Percentiles rank a stretch among this genome's conserved stretches.
phyloP scores from a whole-genome alignment of 2,888 invertebrate species.

The Monopis laevigella region DNA sequence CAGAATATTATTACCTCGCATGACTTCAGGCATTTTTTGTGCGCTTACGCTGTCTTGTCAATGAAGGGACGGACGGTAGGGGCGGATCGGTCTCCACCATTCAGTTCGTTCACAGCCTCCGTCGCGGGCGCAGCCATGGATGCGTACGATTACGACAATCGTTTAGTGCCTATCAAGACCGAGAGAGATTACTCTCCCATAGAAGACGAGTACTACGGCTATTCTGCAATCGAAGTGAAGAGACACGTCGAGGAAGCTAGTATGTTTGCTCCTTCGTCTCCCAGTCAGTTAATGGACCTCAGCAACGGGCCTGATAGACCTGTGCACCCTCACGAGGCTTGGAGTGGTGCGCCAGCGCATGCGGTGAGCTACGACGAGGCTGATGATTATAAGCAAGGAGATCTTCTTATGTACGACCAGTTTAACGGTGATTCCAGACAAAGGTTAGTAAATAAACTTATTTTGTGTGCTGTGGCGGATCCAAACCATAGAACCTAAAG shows the following conservation, averaged over 20 bases:
- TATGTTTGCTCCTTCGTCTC: slow-evolving; percentile 44
- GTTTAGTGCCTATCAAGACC: slow-evolving; percentile 42
- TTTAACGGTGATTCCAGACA: slow-evolving; percentile 38
- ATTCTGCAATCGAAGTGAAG: slow-evolving; percentile 44
- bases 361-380: slow-evolving; percentile 31
- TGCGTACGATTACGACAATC: slow-evolving; percentile 12
- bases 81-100: slow-evolving; percentile 42
- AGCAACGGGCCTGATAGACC: slow-evolving; percentile 47
- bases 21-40: slow-evolving; percentile 5
- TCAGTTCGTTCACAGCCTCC: slow-evolving; percentile 24
- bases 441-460: slow-evolving; percentile 26
- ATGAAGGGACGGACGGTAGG: slow-evolving; percentile 54
- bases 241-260: slow-evolving; percentile 32
- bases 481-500: too few relatives aligned
- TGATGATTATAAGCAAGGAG: slow-evolving; percentile 35
- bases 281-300: slow-evolving; percentile 53
- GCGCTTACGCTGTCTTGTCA: slow-evolving; percentile 54
- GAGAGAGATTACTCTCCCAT: slow-evolving; percentile 44
- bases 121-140: slow-evolving; percentile 31
- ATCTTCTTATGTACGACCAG: slow-evolving; percentile 36
- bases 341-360: slow-evolving; percentile 19
- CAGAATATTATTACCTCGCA: not conserved
- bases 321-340: slow-evolving; percentile 29
- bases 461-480: too few relatives aligned
- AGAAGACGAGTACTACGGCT: slow-evolving; percentile 48